A percentile compares a stretch with the other conserved stretches of the same genome.
Evolutionary conservation across 2,888 invertebrate genomes (phyloP).

Genomic region (Parnassius orleans): DNA sequence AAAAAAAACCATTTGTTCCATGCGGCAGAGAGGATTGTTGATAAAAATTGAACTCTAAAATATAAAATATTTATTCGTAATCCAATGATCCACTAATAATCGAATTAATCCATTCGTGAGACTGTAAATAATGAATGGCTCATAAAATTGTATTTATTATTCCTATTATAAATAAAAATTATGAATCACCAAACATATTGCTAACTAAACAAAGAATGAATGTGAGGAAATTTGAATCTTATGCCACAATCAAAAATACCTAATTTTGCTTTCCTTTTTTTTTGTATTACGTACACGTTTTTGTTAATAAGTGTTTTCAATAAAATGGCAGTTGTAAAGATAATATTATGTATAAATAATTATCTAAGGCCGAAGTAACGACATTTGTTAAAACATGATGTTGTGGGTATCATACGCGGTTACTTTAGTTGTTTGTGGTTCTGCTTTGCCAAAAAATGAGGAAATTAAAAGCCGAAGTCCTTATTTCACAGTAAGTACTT

Average conservation of each 20-base stretch:
- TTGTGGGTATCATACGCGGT: constrained; percentile 24
- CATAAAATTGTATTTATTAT: constrained; percentile 22
- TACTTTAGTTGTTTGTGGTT: constrained; percentile 20
- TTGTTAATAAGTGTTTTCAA: constrained; percentile 25
- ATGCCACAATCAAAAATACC: constrained; percentile 7
- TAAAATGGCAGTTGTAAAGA: constrained; percentile 29
- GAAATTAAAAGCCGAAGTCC: constrained; percentile 6
- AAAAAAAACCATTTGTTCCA: too few relatives aligned
- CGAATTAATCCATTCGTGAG: constrained; percentile 22
- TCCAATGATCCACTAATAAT: constrained; percentile 19
- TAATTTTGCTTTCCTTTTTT: constrained; percentile 1
- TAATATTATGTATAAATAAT: constrained; percentile 11
- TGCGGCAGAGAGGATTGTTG: too few relatives aligned
- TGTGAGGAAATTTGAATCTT: constrained; percentile 12
- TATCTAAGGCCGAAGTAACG: constrained; percentile 7
- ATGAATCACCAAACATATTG: constrained; percentile 22
- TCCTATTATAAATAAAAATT: constrained; percentile 19
- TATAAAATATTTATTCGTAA: not conserved
- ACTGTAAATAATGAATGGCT: constrained; percentile 17
- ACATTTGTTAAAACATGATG: constrained; percentile 29
- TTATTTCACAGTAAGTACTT: constrained; percentile 18
- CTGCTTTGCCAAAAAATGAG: constrained; percentile 22
- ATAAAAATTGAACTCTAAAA: too few relatives aligned
- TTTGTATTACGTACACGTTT: not conserved
- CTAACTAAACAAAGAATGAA: constrained; percentile 7